Percentiles rank a stretch among this genome's conserved stretches.
phyloP scores from a whole-genome alignment of 2,797 vertebrate species.

The Cygnus olor region DNA sequence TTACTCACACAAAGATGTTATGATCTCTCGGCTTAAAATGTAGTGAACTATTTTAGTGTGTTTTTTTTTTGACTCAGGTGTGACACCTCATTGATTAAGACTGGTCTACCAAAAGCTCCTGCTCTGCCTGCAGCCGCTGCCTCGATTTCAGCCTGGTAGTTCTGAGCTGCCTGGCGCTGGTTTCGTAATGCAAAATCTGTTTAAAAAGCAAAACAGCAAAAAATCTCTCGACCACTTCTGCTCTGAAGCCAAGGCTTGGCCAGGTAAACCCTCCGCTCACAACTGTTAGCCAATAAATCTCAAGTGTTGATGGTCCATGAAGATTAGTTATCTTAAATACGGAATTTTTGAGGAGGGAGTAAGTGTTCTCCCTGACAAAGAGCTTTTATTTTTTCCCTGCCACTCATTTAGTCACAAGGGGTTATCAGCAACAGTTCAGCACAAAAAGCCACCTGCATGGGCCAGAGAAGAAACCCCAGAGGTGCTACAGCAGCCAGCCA shows the following conservation, averaged over 20 bases:
- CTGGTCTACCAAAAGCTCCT: not conserved
- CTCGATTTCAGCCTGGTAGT: not conserved
- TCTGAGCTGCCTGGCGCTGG: not conserved
- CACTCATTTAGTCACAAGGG: not conserved
- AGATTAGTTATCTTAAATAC: not conserved
- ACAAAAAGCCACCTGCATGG: rapidly evolving
- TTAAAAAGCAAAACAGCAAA: not conserved
- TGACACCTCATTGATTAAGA: not conserved
- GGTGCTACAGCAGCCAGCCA: not conserved
- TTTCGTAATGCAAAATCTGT: not conserved
- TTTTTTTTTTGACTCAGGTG: not conserved
- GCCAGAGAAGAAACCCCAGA: not conserved
- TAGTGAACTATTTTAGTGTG: not conserved
- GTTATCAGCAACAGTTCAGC: not conserved
- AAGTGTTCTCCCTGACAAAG: not conserved
- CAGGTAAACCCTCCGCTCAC: not conserved
- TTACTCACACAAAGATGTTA: not conserved
- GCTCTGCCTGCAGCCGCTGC: not conserved
- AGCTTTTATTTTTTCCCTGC: rapidly evolving
- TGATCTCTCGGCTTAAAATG: not conserved
- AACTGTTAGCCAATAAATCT: not conserved
- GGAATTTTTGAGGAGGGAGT: not conserved
- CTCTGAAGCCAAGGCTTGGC: not conserved
- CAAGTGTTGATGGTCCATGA: not conserved
- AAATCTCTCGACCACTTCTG: not conserved